Evolutionary conservation across 2,113 vertebrate species (phyloP).

Genomic region (Hiodon alosoides): DNA sequence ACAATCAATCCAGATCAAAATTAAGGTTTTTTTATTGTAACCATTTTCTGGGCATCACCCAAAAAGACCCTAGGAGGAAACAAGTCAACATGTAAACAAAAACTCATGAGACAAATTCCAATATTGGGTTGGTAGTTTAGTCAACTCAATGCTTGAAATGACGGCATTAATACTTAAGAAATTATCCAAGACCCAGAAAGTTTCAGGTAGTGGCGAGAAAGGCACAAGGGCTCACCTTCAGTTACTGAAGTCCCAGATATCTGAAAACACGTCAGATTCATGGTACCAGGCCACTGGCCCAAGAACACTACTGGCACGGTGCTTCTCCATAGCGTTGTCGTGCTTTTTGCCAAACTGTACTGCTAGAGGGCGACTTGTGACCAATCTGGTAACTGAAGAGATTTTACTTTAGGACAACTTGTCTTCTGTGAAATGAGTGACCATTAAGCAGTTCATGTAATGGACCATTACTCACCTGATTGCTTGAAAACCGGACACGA

Average conservation of each 20-base stretch:
- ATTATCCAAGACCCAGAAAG: too few species aligned
- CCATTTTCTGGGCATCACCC: too few species aligned
- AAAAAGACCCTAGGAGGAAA: too few species aligned
- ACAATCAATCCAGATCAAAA: too few species aligned
- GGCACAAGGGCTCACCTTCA: not conserved
- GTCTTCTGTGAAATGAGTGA: not conserved
- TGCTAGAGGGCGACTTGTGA: slow-evolving; percentile 31
- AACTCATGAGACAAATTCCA: too few species aligned
- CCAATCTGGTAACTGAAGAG: slow-evolving; percentile 22
- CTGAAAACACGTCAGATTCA: slow-evolving; percentile 1
- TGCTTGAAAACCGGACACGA: slow-evolving; percentile 22
- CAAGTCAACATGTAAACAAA: too few species aligned
- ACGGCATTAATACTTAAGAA: too few species aligned
- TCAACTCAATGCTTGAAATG: too few species aligned
- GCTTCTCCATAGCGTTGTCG: slow-evolving; percentile 14
- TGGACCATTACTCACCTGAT: slow-evolving; percentile 25
- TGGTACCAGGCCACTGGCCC: too few species aligned
- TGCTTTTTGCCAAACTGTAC: slow-evolving; percentile 24
- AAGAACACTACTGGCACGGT: not conserved
- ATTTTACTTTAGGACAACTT: not conserved
- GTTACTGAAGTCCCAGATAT: slow-evolving; percentile 23
- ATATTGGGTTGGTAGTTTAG: too few species aligned
- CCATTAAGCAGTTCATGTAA: not conserved
- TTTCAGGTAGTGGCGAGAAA: too few species aligned
- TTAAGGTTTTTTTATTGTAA: too few species aligned